phyloP scores from a whole-genome alignment of 2,113 vertebrate genomes.

The Tringa solitaria region DNA sequence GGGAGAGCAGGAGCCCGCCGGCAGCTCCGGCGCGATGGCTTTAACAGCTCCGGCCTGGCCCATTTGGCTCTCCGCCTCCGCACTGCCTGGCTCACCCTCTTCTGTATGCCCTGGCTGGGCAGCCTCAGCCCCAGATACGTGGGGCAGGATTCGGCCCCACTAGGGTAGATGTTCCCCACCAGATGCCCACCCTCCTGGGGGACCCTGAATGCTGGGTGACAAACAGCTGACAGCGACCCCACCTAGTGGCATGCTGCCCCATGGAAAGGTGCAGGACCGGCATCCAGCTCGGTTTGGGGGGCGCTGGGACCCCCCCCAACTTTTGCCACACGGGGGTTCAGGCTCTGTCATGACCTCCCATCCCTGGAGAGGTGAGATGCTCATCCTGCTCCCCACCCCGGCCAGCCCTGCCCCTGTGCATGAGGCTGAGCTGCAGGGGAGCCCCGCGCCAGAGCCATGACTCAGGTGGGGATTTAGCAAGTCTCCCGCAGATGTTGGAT shows the following conservation, averaged over 20 bases:
- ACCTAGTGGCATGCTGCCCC: not conserved
- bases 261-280: not conserved
- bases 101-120: not conserved
- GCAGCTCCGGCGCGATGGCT: not conserved
- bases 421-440: not conserved
- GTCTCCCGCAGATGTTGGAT: not conserved
- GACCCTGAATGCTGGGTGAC: not conserved
- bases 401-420: not conserved
- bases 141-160: not conserved
- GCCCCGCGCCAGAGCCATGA: not conserved
- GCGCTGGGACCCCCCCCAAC: not conserved
- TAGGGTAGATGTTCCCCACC: not conserved
- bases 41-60: constrained; percentile 39
- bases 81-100: not conserved
- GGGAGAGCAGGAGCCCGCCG: not conserved
- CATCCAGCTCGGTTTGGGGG: not conserved
- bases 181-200: not conserved
- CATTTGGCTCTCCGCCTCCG: not conserved
- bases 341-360: not conserved
- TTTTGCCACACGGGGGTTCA: not conserved
- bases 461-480: constrained; percentile 45
- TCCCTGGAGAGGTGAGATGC: not conserved
- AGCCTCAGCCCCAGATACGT: not conserved
- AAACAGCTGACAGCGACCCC: rapidly evolving
- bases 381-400: not conserved